Base-by-base conservation (phyloP, 1,140 invertebrate genomes). In the Orius insidiosus region DNA sequence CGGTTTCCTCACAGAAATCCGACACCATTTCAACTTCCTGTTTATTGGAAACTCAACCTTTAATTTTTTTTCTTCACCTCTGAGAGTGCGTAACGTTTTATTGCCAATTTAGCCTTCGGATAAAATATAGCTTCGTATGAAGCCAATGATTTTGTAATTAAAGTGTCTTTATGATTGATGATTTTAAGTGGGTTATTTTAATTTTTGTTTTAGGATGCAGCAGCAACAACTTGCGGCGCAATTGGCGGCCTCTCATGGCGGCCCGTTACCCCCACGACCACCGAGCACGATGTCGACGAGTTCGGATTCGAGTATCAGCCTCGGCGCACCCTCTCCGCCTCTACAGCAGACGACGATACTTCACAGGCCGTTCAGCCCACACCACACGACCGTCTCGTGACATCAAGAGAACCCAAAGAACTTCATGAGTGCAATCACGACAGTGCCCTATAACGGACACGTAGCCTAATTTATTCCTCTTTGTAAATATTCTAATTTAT, bases 291-390 rank as follows among this genome's bases (percentile, higher is more conserved):
- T 53, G 31, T 54, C 54, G 39, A 55, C 56, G 15, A 56, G 54
- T 38, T 56, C 54, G 31, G 57, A 59, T 35, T 56, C 56, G 16
- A 46, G 45, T 44, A 58, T 58, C 47, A 57, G 56, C 47, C 48
- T 58, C 14, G 59, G 59, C 31, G 57, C 55, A 6, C 59, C 58
- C 11, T 59, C 58, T 11, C 59, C 58, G 5, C 56, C 54, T 13
- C 55, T 56, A 11, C 55, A 47, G 32, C 16, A 46, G 18, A 42
- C 34, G 37, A 15, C 50, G 36, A 30, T 43, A 19, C 42, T 42
- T 32, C 47, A 31, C 32, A 2, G 18, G 15, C 41, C 47, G 11
- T 34, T 32, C 38, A 14, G 19, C 37, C 32, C 39, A 16, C 37
- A 37, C 32, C 46, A 41, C 46, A 31, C 46, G n/a, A 10, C 39